Conservation (phyloP, 2,113 vertebrate genomes). For the Megaceryle torquata region DNA sequence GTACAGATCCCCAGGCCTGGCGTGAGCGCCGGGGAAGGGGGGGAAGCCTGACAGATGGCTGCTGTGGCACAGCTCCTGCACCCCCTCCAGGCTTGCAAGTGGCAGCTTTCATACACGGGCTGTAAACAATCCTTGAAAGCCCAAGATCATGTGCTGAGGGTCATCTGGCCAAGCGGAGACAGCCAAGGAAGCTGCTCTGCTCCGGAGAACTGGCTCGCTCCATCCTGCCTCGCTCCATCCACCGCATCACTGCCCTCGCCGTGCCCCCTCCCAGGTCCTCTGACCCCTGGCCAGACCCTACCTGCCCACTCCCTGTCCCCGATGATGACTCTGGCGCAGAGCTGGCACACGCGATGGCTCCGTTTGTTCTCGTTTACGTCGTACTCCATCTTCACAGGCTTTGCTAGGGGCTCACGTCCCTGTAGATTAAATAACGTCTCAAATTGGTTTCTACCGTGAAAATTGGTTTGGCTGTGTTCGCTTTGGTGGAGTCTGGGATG, state of each 20-base stretch:
- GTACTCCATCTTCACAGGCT: constrained; percentile 77
- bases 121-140: constrained; percentile 38
- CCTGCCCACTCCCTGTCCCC: constrained; percentile 95
- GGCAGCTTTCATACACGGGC: constrained; percentile 34
- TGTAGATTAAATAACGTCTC: constrained; percentile 8
- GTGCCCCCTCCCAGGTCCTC: background rate
- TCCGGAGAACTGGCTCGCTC: background rate
- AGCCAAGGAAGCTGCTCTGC: background rate
- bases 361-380: constrained; percentile 78
- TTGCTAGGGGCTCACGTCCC: constrained; percentile 73
- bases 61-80: constrained; percentile 57
- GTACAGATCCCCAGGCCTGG: background rate
- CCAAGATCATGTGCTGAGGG: background rate
- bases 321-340: constrained; percentile 88
- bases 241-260: background rate
- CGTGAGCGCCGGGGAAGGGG: background rate
- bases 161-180: background rate
- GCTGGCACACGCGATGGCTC: constrained; percentile 79
- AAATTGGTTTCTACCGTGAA: accelerated
- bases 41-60: constrained; percentile 62
- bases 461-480: accelerated
- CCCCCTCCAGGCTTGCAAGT: constrained; percentile 52
- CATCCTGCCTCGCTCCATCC: background rate
- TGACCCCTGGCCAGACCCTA: constrained; percentile 16
- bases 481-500: accelerated